Evolutionary conservation across 2,888 invertebrate genomes (phyloP), one percentile per base, ranked within the genome.

Genomic region (Synergus gifuensis): DNA sequence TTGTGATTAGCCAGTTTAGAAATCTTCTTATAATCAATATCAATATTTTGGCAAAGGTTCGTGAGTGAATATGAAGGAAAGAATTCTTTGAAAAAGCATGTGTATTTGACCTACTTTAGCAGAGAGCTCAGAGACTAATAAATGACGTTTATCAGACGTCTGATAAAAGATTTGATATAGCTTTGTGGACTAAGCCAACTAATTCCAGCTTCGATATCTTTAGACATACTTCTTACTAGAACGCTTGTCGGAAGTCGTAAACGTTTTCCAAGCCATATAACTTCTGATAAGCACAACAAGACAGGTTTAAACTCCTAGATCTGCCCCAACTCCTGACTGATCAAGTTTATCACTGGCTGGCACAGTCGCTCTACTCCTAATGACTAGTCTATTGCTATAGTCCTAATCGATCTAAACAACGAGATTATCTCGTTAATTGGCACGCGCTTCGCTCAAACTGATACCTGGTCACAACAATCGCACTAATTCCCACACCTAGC

Each of bases 361-460:
- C 58, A 58, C 18, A 58, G 58, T 58, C 58, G 58, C n/a, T 58
- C 54, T 54, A 58, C 18, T 58, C 58, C 58, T 58, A 58, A 58
- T 58, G 58, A 58, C 58, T 58, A 58, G 58, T 58, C 18, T 9
- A 58, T 58, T 18, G 58, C 58, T 58, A 58, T 58, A 54, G 66
- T 78, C 76, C 81, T 87, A 87, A 90, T 89, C 87, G 87, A 89
- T 88, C 88, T 86, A 87, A 89, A 86, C 87, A 88, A 87, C 83
- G 84, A 88, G 88, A 89, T 89, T 88, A 77, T 49, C 80, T 79
- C 77, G 77, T 77, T 81, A 80, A 83, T 81, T 83, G 81, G 77
- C 78, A 83, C 80, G 77, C 79, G 79, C 80, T 67, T 79, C 58
- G 76, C 7, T 54, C 11, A 67, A 79, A 79, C 58, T 79, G 76